Evolutionary conservation across 2,888 invertebrate species (phyloP), one percentile per base, ranked within the genome.

Genomic region (Hyposoter didymator): DNA sequence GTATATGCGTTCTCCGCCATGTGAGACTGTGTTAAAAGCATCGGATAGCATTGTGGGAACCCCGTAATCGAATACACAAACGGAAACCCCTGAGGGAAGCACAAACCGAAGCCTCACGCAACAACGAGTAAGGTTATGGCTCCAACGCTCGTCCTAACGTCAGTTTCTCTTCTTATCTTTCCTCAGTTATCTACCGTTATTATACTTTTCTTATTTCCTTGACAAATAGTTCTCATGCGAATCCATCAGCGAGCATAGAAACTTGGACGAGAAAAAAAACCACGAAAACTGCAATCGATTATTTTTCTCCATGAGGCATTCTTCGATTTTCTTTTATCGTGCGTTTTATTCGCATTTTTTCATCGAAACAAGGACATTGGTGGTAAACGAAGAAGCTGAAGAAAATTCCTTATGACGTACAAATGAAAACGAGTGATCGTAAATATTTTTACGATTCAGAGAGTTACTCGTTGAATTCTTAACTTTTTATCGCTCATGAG

Each of bases 41-140:
- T 74, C 73, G 82, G 72, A 87, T 78, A 83, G 86, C 88, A 84
- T 86, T 89, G 89, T 90, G 90, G 90, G 89, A 90, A 91, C 87
- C 83, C 73, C 83, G 90, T 91, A 91, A 91, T 90, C 90, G 90
- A 91, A 91, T 91, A 89, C 89, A 91, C 89, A 90, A 90, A 90
- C 90, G 90, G 88, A 90, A 91, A 90, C 85, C 85, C 88, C 87
- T 87, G 87, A 89, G 81, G 89, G 89, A 88, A 87, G 88, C 72
- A 55, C 73, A 74, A 66, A 87, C 87, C 87, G 84, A 87, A 84
- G 84, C 84, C 80, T 84, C 86, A 84, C 74, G 62, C 85, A 82
- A 82, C 84, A 84, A 59, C 86, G 87, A 89, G 89, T 84, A 88
- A 91, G 89, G 89, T 90, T 90, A 91, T 89, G 90, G 89, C 90